Percentiles rank a stretch among this genome's conserved stretches.
Evolutionary conservation across 2,888 invertebrate species (phyloP).

Genomic region (Ophonus ardosiacus): DNA sequence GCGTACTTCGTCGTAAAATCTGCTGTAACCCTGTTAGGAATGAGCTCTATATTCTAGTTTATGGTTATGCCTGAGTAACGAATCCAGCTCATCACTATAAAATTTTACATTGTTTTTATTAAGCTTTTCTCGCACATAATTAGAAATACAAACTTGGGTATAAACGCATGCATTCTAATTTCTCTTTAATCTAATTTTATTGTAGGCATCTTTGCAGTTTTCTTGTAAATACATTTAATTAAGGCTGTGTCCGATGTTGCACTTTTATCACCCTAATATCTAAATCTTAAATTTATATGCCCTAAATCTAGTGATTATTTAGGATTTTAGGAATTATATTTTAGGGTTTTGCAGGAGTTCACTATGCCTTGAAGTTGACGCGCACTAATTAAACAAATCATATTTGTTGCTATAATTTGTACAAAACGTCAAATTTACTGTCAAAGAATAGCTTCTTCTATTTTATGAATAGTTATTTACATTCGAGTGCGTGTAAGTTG

Average conservation of each 20-base stretch:
- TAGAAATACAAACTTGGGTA: conserved; percentile 24
- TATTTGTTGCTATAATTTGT: no score
- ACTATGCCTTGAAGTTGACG: no score
- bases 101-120: conserved; percentile 49
- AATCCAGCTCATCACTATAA: conserved; percentile 54
- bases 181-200: conserved; percentile 23
- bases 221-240: conserved; percentile 7
- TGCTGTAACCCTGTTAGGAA: conserved; percentile 41
- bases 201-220: not conserved
- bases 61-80: conserved; percentile 50
- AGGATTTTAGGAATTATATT: no score
- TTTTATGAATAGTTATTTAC: no score
- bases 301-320: no score
- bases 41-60: conserved; percentile 54
- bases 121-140: conserved; percentile 47
- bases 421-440: no score
- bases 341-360: not conserved
- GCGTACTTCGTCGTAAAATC: conserved; percentile 32
- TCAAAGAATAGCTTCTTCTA: no score
- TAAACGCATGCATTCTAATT: conserved; percentile 2
- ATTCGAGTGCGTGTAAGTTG: no score
- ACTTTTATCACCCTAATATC: no score
- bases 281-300: no score
- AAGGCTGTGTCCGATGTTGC: no score
- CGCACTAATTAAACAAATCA: no score